A percentile compares a stretch with the other conserved stretches of the same genome.
These are phyloP conservation scores for Phallusia fumigata DNA, from an alignment of 23 tunicate genomes.

Conservation along the genomic window DNA sequence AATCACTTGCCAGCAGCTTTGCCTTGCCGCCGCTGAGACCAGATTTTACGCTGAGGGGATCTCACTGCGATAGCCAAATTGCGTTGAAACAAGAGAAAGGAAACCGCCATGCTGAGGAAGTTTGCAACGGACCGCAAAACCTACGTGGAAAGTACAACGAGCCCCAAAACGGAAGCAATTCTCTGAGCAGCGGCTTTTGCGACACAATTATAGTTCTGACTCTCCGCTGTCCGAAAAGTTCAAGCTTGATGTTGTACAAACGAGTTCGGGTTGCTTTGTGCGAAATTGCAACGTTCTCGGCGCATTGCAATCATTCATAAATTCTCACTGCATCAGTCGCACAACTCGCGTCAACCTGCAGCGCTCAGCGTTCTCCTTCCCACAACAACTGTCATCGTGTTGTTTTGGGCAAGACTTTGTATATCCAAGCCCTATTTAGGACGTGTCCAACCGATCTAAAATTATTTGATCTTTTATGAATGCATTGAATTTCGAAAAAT, in stretches of 20 bases:
- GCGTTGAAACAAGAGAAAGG: neutral
- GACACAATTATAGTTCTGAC: neutral
- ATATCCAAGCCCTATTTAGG: too few species aligned
- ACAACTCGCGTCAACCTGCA: too few species aligned
- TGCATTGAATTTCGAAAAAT: too few species aligned
- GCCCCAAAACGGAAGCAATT: neutral
- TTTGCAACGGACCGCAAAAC: slow-evolving; percentile 7
- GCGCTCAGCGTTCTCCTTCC: too few species aligned
- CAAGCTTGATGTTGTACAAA: neutral
- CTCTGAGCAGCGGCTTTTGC: neutral
- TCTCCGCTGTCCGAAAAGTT: neutral
- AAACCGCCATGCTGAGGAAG: slow-evolving; percentile 2
- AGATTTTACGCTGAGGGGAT: neutral
- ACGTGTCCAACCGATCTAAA: too few species aligned
- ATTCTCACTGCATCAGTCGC: neutral
- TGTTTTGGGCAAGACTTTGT: too few species aligned
- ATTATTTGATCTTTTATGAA: too few species aligned
- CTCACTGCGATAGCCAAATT: neutral
- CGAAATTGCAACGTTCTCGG: neutral
- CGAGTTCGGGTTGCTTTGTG: neutral
- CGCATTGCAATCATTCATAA: neutral
- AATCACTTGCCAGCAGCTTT: slow-evolving; percentile 1
- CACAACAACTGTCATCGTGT: too few species aligned
- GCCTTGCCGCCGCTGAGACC: neutral
- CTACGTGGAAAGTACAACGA: slow-evolving; percentile 6